Percentiles rank a stretch among this genome's conserved stretches.
These are phyloP conservation scores for Stratiomys singularior DNA, from an alignment of 2,888 invertebrate species.

Conservation along the genomic window DNA sequence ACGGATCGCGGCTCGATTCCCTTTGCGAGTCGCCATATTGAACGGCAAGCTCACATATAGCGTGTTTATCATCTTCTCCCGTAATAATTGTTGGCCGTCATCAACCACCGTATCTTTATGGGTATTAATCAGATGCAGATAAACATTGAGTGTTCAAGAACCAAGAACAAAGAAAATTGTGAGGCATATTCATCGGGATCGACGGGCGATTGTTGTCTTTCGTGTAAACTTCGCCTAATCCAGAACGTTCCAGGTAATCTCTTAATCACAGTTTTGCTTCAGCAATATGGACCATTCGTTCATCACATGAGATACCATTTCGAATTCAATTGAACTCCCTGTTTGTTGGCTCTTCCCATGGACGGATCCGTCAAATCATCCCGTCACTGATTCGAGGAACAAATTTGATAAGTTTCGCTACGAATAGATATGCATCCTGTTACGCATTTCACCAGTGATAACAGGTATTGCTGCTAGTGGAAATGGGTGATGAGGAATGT, in stretches of 20 bases:
- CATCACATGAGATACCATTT: constrained; percentile 36
- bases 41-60: background rate
- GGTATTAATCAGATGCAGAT: constrained; percentile 33
- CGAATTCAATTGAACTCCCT: constrained; percentile 34
- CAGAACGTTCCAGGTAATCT: constrained; percentile 38
- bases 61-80: constrained; percentile 12
- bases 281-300: constrained; percentile 6
- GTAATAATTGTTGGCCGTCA: constrained; percentile 31
- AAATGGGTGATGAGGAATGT: background rate
- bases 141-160: constrained; percentile 18
- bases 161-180: background rate
- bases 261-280: constrained; percentile 31
- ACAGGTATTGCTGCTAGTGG: constrained; percentile 17
- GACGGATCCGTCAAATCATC: constrained; percentile 11
- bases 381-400: constrained; percentile 47
- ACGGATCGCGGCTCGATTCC: background rate
- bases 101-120: constrained; percentile 27
- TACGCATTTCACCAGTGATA: constrained; percentile 47
- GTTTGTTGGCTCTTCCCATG: constrained; percentile 36
- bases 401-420: constrained; percentile 50
- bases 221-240: constrained; percentile 36
- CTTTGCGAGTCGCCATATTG: constrained; percentile 10
- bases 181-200: background rate
- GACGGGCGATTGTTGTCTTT: background rate
- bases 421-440: constrained; percentile 50